Base-by-base conservation (phyloP, 2,113 vertebrate genomes). In the Harpagus bidentatus region DNA sequence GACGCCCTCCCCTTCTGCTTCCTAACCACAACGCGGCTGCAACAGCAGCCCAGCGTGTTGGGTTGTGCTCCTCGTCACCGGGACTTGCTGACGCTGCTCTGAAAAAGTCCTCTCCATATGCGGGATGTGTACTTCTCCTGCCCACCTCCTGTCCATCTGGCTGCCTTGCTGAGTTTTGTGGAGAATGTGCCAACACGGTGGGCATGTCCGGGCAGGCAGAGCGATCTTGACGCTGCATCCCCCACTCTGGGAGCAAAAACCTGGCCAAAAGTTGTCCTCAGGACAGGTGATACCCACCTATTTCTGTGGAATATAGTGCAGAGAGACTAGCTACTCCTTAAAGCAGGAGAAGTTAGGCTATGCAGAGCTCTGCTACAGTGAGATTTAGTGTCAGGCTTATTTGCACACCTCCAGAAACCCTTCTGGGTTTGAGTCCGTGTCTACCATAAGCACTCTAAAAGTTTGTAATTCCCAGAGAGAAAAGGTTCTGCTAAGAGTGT, bases 91-190 rank as follows among this genome's bases (percentile, higher is more conserved):
- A 47, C 56, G 52, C 21, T 67, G 59, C 83, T 82, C n/a, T 15
- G 32, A 69, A 78, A 87, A 72, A 73, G 31, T 32, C n/a, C 26
- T 61, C 47, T 72, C 52, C 19, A 1, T 2, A 13, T 2, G 1
- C 73, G 40, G 29, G 45, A 11, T 1, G 1, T 16, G 28, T 45
- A 48, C 15, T 82, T 21, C 74, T 78, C 48, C 70, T 78, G 83
- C 48, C 43, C 43, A 56, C 7, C 40, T 79, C 86, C 72, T 56
- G 72, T 38, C 86, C 86, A 94, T 83, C 93, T 90, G 91, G 19
- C 56, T 59, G 79, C 71, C 79, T 40, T 8, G 56, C 32, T 36
- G 78, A 34, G 26, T 16, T 63, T 29, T 52, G 38, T 9, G 66
- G 48, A 36, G 26, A 23, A 31, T 13, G 29, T 66, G 88, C 45